A percentile compares a stretch with the other conserved stretches of the same genome.
These are phyloP conservation scores for Diploscapter pachys DNA, from an alignment of 1,140 invertebrate species.

Conservation along the genomic window DNA sequence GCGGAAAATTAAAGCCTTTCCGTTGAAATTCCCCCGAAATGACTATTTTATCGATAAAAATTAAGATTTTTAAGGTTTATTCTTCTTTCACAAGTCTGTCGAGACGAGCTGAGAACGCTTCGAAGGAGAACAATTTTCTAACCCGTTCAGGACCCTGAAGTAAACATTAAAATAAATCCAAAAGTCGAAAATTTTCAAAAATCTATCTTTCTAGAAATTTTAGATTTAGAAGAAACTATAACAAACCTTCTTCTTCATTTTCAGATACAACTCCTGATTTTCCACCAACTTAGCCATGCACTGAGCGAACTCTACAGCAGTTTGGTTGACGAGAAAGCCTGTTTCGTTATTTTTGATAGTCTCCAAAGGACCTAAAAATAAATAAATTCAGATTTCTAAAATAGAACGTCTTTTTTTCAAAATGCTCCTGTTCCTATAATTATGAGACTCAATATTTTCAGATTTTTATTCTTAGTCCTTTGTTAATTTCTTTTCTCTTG, in stretches of 20 bases:
- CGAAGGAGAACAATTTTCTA: slow-evolving; percentile 75
- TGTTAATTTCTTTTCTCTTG: slow-evolving; percentile 62
- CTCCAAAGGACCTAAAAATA: slow-evolving; percentile 64
- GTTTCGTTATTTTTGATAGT: slow-evolving; percentile 82
- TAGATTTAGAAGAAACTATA: slow-evolving; percentile 1
- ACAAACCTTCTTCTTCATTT: slow-evolving; percentile 7
- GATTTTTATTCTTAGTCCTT: too few relatives aligned
- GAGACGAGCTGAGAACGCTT: slow-evolving; percentile 71
- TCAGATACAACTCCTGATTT: slow-evolving; percentile 3
- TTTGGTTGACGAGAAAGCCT: slow-evolving; percentile 74
- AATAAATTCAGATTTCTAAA: not conserved
- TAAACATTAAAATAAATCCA: not conserved
- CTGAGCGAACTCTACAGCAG: slow-evolving; percentile 65
- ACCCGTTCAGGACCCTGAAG: slow-evolving; percentile 61
- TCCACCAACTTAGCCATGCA: slow-evolving; percentile 17
- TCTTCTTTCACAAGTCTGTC: slow-evolving; percentile 64
- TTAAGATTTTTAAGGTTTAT: too few relatives aligned
- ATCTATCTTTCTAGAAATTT: not conserved
- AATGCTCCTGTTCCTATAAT: too few relatives aligned
- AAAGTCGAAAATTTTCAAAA: slow-evolving; percentile 45
- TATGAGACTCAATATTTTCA: too few relatives aligned
- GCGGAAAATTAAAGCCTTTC: too few relatives aligned
- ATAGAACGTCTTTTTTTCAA: not conserved
- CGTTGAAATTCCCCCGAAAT: too few relatives aligned
- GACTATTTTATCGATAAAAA: too few relatives aligned